phyloP scores from a whole-genome alignment of 2,797 vertebrate species.

The Telmatherina bonti region DNA sequence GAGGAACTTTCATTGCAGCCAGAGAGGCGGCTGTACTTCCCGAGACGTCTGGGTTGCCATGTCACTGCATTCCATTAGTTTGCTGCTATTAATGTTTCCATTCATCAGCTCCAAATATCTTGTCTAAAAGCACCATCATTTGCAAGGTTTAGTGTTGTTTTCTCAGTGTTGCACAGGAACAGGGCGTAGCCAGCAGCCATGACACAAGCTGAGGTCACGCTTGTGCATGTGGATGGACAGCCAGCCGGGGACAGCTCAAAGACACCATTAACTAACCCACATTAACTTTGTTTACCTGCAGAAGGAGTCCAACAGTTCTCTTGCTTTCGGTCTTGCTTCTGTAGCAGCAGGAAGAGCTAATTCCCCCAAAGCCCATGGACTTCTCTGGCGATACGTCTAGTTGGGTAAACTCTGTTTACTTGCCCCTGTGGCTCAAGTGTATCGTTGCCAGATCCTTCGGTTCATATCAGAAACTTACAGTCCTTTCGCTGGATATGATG shows the following conservation, averaged over 20 bases:
- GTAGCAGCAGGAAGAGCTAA: too few relatives aligned
- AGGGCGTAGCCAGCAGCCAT: too few relatives aligned
- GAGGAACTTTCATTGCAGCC: not conserved
- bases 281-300: not conserved
- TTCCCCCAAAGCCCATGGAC: too few relatives aligned
- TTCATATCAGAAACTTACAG: too few relatives aligned
- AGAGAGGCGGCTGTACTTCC: not conserved
- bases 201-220: not conserved
- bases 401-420: conserved; percentile 3
- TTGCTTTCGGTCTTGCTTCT: too few relatives aligned
- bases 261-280: not conserved
- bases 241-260: not conserved
- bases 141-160: not conserved
- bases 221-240: not conserved
- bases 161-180: not conserved
- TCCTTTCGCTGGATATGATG: too few relatives aligned
- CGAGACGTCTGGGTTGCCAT: not conserved
- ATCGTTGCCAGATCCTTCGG: too few relatives aligned
- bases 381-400: too few relatives aligned
- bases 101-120: too few relatives aligned
- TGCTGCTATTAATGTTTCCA: not conserved
- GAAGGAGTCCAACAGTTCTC: too few relatives aligned
- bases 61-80: too few relatives aligned
- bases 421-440: not conserved
- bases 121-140: too few relatives aligned